Evolutionary conservation across 2,113 vertebrate species (phyloP), one percentile per base, ranked within the genome.

Genomic region (Elaphurus davidianus): DNA sequence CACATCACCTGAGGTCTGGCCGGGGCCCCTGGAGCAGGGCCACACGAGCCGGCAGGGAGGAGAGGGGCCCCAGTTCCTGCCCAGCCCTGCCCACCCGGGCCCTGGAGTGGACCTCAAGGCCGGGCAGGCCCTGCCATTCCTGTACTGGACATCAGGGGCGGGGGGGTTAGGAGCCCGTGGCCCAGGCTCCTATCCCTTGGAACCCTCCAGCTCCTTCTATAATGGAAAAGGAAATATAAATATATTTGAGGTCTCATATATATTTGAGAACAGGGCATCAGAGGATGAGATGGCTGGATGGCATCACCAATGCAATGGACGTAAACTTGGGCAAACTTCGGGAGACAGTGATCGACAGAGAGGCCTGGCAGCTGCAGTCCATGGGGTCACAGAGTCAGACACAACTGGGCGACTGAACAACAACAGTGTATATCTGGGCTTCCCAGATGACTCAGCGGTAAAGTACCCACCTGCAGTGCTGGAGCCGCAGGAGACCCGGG

Each of bases 11-110:
- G 25, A 13, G 47, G 17, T n/a, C 83, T n/a, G 50, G 14, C 3
- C 7, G 16, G 30, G 21, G 54, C 23, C 43, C 16, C 23, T 12
- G 5, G 19, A 52, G 12, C 23, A 17, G 12, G 28, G 16, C 1
- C 1, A 27, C 12, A 27, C 0, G 1, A 43, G 28, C 71, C 0
- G 5, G 45, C 2, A 0, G 33, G 4, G 23, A 9, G 16, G 76
- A n/a, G 3, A 60, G 43, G 15, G 47, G 27, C 43, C 33, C 17
- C 17, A 16, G 13, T 3, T 27, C 87, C 47, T 64, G 33, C 17
- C 71, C n/a, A 59, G 33, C 23, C 52, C 21, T 27, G n/a, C 82
- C 54, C 14, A 6, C 16, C 23, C 0, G 3, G 33, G 71, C 12
- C 21, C 47, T 43, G 36, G 81, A 83, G n/a, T 1, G 13, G 30